A percentile compares a stretch with the other conserved stretches of the same genome.
Conservation (phyloP, 2,888 invertebrate species). For the Nipponacmea schrenckii region DNA sequence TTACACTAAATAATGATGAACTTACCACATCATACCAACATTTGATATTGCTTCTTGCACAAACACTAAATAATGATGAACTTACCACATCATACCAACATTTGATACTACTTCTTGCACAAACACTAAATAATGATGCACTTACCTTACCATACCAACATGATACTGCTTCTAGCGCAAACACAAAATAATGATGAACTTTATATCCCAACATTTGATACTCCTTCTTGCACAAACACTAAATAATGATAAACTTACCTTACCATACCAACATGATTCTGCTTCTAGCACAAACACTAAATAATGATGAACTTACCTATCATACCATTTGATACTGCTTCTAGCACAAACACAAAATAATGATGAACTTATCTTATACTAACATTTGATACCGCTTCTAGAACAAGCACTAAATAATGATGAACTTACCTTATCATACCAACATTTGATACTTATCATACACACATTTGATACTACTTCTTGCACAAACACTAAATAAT, state of each 20-base stretch:
- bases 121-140: background rate
- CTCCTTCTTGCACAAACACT: constrained; percentile 80
- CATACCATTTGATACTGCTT: too few relatives aligned
- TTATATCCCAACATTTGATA: constrained; percentile 65
- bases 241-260: constrained; percentile 68
- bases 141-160: constrained; percentile 55
- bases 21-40: constrained; percentile 66
- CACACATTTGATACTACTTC: constrained; percentile 67
- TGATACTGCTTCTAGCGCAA: too few relatives aligned
- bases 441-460: constrained; percentile 64
- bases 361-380: too few relatives aligned
- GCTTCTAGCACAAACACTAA: too few relatives aligned
- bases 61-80: constrained; percentile 75
- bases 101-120: too few relatives aligned
- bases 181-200: constrained; percentile 15
- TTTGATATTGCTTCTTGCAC: constrained; percentile 73
- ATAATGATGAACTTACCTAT: too few relatives aligned
- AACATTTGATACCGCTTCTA: too few relatives aligned
- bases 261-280: constrained; percentile 64
- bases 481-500: constrained; percentile 79
- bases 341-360: too few relatives aligned
- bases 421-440: constrained; percentile 63
- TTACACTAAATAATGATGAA: constrained; percentile 74
- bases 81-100: too few relatives aligned
- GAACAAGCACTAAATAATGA: too few relatives aligned